Evolutionary conservation across 2,888 invertebrate species (phyloP), one percentile per base, ranked within the genome.

Genomic region (Melanchra persicariae): DNA sequence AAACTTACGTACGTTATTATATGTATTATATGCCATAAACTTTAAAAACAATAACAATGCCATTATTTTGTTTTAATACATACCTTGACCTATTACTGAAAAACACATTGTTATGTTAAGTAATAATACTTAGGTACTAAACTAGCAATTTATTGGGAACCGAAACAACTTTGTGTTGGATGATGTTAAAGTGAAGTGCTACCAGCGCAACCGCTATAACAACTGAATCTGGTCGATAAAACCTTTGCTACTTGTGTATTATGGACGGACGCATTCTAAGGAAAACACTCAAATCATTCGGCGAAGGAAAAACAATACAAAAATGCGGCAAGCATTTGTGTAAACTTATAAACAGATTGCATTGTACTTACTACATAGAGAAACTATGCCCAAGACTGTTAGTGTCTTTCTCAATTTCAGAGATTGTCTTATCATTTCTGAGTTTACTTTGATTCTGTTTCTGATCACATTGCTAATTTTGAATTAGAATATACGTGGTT

Each of bases 381-480:
- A 90, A 79, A 93, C 80, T 86, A 93, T 81, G 85, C 89, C 90
- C 85, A 91, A 87, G 85, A 91, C 89, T 83, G 92, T 91, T 82
- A 94, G 81, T 89, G 93, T 93, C 88, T 94, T 95, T 87, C 95
- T 93, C 84, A 92, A 93, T 91, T 94, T 95, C 84, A 93, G 85
- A 77, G 88, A 90, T 90, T 93, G 94, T 85, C 92, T 95, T 94
- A 94, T 93, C 95, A 95, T 95, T 88, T 93, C 95, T 93, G 91
- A 87, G 88, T 87, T 79, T 87, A 83, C 77, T 86, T 70, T 77
- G 74, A 76, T 74, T 84, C 77, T 73, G 61, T 74, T 87, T 82
- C 84, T 83, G 89, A 87, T 92, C 86, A 92, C 94, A 94, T 94
- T 92, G 89, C 92, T 88, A 85, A 84, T 79, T 77, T 82, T 79